Conservation (phyloP, 2,888 invertebrate genomes). For the Eupithecia subumbrata region DNA sequence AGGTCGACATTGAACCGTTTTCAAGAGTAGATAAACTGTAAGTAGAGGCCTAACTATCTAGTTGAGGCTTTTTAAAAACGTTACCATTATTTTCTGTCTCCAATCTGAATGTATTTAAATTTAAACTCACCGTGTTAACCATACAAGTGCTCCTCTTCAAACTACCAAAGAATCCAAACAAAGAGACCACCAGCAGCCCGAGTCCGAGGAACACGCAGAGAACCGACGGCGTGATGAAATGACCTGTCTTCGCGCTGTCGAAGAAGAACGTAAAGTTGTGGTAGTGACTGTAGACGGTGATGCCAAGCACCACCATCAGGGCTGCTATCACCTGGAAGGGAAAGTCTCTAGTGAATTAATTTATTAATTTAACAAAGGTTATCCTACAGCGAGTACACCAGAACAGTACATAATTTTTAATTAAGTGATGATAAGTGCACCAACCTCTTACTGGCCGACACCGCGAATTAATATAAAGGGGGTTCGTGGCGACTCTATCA, state of each 20-base stretch:
- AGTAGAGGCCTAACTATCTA: neutral
- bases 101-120: neutral
- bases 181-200: conserved; percentile 89
- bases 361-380: no score
- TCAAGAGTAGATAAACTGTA: neutral
- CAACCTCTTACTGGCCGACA: no score
- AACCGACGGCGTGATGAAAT: conserved; percentile 89
- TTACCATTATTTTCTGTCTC: neutral
- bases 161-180: conserved; percentile 94
- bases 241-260: conserved; percentile 61
- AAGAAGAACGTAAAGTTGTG: conserved; percentile 72
- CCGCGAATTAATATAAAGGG: no score
- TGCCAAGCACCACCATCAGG: conserved; percentile 75
- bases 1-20: neutral
- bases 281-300: conserved; percentile 73
- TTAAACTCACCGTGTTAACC: conserved; percentile 82
- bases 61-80: neutral
- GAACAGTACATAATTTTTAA: no score
- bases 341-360: no score
- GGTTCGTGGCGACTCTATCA: no score
- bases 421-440: no score
- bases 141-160: conserved; percentile 90
- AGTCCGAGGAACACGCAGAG: conserved; percentile 90
- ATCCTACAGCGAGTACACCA: no score
- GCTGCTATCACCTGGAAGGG: conserved; percentile 65